Base-by-base conservation (phyloP, 2,888 invertebrate genomes). In the Galerucella pusilla region DNA sequence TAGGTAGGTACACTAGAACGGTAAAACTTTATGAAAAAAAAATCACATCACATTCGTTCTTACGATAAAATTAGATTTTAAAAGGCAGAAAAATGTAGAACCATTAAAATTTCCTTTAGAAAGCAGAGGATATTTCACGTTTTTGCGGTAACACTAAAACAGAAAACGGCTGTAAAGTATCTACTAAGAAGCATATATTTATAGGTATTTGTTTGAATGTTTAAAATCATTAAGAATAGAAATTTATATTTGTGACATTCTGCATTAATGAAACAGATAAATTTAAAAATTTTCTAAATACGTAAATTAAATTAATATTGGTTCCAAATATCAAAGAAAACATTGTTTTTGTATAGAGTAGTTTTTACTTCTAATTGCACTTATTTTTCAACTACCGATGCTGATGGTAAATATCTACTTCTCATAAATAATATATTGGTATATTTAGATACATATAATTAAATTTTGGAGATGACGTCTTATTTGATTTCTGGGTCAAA, bases 61-160 rank as follows among this genome's bases (percentile, higher is more conserved):
- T 60, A 45, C 45, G 52, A 70, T 35, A 61, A 49, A 63, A 70
- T 52, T 64, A 49, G 20, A 59, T 72, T 75, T 69, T 76, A 75
- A 75, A 76, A 65, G 73, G 76, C 61, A 78, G 77, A 78, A 78
- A 76, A 78, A 78, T 78, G 78, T 71, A 20, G 75, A 73, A 54
- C 76, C 49, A 75, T 76, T 75, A 74, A 63, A 71, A 75, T 78
- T 76, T 78, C 75, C 78, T 78, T 78, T 78, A 76, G 76, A 78
- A 76, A 78, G 78, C 74, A 73, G 49, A 25, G 46, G 49, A 61
- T 69, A 69, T 61, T 60, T 69, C 69, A 69, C 28, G 60, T 49
- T 69, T 69, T 69, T 69, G 69, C 61, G 46, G 61, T 69, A 61
- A 69, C 49, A 46, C 42, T 68, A 68, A 4, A n/a, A 16, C 20